Base-by-base conservation (phyloP, 2,113 vertebrate species). In the Cyprinodon brontotheroides region DNA sequence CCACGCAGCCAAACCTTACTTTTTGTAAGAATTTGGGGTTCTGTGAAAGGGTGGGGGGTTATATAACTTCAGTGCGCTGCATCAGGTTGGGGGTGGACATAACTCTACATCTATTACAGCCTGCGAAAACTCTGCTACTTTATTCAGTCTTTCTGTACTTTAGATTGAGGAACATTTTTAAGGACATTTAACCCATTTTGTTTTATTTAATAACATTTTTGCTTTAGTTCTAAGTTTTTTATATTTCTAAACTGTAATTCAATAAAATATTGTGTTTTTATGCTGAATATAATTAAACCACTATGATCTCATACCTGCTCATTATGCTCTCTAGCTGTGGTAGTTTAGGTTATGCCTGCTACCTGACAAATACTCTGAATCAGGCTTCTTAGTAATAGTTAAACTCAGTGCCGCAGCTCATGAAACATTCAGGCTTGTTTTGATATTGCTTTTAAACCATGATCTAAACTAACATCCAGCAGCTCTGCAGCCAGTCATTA, bases 401-500 rank as follows among this genome's bases (percentile, higher is more conserved):
- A 10, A 17, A 2, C 11, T 13, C 11, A 48, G 17, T 1, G 38
- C 11, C 59, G 62, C 60, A 48, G 39, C 38, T 20, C 45, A 11
- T 47, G n/a, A 80, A 66, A 75, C 59, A 63, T 22, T 61, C 62
- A n/a, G 61, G 65, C 64, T 63, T 36, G 75, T 64, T 78, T 29
- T 47, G 68, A 74, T 60, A 77, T 71, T 65, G 61, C 67, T 3
- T 59, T 4, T 10, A 76, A 82, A 48, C 60, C 45, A 1, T 20
- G 69, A 62, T 68, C 72, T 65, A 6, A 9, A 17, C 61, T 65
- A 60, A 77, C 79, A 74, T 64, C 13, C 80, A 61, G 72, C 78
- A 74, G 78, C 67, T 78, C 77, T 74, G 80, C 76, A 85, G 74
- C 63, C 70, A 61, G 41, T 87, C 75, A 79, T 89, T 85, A 81